Conservation (phyloP, 2,797 vertebrate genomes). For the Columba guinea region DNA sequence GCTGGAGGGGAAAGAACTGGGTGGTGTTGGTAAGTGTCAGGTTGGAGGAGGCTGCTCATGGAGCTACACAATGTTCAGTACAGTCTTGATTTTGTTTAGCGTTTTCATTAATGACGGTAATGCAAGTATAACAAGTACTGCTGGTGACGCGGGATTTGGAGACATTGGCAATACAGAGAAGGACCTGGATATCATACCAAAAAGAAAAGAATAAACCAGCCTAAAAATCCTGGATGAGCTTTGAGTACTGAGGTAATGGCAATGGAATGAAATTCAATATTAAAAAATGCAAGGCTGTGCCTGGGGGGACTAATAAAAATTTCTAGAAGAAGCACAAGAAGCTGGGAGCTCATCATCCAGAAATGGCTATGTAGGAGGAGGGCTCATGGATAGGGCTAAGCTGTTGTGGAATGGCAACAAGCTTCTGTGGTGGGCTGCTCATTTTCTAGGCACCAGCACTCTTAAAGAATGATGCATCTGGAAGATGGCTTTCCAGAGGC, state of each 20-base stretch:
- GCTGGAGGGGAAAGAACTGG: neutral
- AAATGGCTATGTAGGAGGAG: neutral
- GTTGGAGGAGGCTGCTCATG: neutral
- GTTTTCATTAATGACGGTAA: neutral
- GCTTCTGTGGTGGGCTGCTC: neutral
- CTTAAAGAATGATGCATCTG: neutral
- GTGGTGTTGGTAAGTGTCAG: neutral
- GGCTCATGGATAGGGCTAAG: neutral
- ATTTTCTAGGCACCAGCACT: neutral
- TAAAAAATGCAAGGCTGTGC: conserved; percentile 51
- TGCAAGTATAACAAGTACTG: neutral
- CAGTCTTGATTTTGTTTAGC: neutral
- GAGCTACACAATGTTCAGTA: neutral
- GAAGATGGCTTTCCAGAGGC: neutral
- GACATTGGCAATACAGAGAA: neutral
- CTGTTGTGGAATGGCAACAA: neutral
- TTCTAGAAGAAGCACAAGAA: conserved; percentile 25
- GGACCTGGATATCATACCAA: neutral
- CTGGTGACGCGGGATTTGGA: neutral
- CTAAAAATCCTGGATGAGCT: neutral
- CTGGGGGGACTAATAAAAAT: conserved; percentile 51
- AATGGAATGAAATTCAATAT: conserved; percentile 59
- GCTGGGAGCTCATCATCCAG: neutral
- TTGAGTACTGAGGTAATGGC: conserved; percentile 44
- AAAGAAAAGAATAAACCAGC: neutral